Percentiles rank a stretch among this genome's conserved stretches.
Evolutionary conservation across 2,797 vertebrate genomes (phyloP).

Genomic region (Petrocephalus sullivani): DNA sequence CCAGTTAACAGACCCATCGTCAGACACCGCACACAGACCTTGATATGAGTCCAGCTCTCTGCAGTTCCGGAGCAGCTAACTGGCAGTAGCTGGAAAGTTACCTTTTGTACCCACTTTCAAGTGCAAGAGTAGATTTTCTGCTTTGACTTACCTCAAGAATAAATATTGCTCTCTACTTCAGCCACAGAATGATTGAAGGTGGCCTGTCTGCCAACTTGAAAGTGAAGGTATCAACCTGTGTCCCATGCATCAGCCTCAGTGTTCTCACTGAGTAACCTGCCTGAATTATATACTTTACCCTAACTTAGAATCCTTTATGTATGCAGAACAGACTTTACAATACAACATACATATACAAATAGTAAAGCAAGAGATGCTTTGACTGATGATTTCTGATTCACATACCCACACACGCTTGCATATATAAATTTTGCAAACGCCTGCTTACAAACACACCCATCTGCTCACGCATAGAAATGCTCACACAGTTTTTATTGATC

Average conservation of each 20-base stretch:
- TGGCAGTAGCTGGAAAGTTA: background rate
- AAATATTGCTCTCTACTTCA: background rate
- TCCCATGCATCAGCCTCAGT: background rate
- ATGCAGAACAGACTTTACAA: background rate
- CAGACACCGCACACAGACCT: background rate
- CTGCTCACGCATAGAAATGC: background rate
- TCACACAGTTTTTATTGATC: background rate
- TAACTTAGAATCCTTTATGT: background rate
- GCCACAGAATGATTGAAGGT: background rate
- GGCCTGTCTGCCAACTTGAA: background rate
- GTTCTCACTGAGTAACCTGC: background rate
- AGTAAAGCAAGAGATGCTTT: background rate
- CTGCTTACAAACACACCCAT: background rate
- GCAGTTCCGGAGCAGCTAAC: background rate
- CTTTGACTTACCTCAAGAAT: background rate
- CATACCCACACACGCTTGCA: background rate
- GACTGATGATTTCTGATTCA: background rate
- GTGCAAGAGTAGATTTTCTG: background rate
- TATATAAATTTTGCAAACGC: background rate
- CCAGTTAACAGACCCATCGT: background rate
- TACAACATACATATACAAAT: background rate
- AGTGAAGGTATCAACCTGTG: background rate
- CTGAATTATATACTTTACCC: background rate
- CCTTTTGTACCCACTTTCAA: background rate
- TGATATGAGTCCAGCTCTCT: background rate